phyloP scores from a whole-genome alignment of 2,888 invertebrate genomes.

The Listrodromus nycthemerus region DNA sequence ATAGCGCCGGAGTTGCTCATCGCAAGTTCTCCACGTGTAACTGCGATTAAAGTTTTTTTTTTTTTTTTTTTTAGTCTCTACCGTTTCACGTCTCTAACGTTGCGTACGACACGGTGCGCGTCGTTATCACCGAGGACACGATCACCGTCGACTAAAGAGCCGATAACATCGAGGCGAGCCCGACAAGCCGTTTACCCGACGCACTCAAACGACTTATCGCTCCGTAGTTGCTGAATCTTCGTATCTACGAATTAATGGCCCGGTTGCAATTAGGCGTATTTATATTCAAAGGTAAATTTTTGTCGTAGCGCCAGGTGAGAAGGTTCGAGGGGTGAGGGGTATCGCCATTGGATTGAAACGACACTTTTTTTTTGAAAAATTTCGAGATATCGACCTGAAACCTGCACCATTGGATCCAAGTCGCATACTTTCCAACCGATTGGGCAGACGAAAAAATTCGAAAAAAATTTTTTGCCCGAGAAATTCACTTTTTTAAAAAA shows the following conservation, averaged over 20 bases:
- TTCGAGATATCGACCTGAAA: no score
- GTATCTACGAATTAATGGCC: conserved; percentile 9
- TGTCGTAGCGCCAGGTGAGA: no score
- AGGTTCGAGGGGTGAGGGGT: no score
- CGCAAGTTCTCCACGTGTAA: conserved; percentile 10
- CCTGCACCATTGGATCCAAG: no score
- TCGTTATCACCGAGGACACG: conserved; percentile 18
- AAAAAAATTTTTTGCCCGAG: no score
- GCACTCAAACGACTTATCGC: conserved; percentile 43
- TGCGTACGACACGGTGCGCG: conserved; percentile 1
- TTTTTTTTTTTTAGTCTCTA: background rate
- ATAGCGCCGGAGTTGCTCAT: conserved; percentile 82
- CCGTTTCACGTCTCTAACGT: background rate
- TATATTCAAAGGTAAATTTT: conserved; percentile 10
- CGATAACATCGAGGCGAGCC: conserved; percentile 6
- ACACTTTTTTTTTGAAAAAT: no score
- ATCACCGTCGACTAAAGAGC: background rate
- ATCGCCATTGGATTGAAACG: no score
- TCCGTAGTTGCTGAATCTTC: conserved; percentile 7
- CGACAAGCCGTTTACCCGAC: conserved; percentile 16
- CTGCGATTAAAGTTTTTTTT: conserved; percentile 4
- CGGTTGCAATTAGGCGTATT: conserved; percentile 36
- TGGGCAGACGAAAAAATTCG: no score
- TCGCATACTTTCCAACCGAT: no score
- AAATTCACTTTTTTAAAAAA: no score